Percentiles rank a stretch among this genome's conserved stretches.
Evolutionary conservation across 2,113 vertebrate genomes (phyloP).

Genomic region (Nothoprocta pentlandii): DNA sequence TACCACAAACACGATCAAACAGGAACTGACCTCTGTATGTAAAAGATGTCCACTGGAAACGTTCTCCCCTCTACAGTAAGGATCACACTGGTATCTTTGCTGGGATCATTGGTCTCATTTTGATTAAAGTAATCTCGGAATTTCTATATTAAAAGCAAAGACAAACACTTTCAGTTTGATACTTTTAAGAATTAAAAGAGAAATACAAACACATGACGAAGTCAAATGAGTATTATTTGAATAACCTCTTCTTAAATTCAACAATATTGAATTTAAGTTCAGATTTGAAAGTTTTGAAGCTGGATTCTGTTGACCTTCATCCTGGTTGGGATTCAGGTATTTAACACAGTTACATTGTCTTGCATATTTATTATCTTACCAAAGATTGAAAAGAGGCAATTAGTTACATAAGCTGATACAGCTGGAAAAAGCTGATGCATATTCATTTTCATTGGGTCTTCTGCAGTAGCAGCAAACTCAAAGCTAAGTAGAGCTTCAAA

Average conservation of each 20-base stretch:
- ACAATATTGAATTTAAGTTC: neutral
- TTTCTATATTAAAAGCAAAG: conserved; percentile 83
- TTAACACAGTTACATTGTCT: neutral
- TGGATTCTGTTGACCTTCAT: neutral
- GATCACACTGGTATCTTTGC: conserved; percentile 94
- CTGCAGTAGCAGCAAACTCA: neutral
- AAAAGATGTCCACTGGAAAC: conserved; percentile 96
- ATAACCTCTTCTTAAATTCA: neutral
- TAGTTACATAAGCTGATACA: neutral
- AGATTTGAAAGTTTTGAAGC: neutral
- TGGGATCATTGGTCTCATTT: conserved; percentile 90
- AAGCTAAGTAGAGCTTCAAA: neutral
- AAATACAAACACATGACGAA: neutral
- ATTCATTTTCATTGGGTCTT: neutral
- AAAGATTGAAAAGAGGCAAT: neutral
- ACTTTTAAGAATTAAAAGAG: neutral
- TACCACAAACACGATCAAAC: neutral
- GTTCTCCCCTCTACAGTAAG: conserved; percentile 95
- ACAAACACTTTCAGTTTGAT: neutral
- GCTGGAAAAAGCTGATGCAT: neutral
- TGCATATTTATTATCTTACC: neutral
- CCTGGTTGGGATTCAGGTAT: neutral
- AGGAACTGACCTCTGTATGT: conserved; percentile 90
- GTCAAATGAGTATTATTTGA: neutral
- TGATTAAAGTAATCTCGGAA: conserved; percentile 97